These are phyloP conservation scores for Aethina tumida DNA, from an alignment of 1,140 invertebrate genomes.

Conservation along the genomic window DNA sequence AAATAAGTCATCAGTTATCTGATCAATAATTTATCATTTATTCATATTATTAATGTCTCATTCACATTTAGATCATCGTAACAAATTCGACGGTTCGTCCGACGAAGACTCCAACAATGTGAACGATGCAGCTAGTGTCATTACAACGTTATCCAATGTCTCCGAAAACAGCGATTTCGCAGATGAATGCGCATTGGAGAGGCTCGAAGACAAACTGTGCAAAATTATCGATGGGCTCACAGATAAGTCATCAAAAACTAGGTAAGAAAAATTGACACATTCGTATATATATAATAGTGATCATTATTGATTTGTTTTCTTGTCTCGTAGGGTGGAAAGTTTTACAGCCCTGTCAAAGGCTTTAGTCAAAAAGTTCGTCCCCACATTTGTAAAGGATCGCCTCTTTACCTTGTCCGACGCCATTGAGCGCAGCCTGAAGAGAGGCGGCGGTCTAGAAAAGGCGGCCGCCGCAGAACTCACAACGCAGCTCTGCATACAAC, in stretches of 20 bases:
- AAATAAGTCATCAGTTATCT: no score
- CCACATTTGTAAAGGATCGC: conserved; percentile 64
- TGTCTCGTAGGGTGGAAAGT: no score
- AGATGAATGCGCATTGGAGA: conserved; percentile 55
- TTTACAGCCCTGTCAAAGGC: conserved; percentile 63
- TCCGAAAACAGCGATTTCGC: conserved; percentile 48
- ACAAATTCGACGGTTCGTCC: no score
- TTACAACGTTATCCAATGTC: conserved; percentile 45
- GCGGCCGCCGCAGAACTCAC: conserved; percentile 68
- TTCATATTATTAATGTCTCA: no score
- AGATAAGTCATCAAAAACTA: conserved; percentile 80
- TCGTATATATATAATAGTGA: no score
- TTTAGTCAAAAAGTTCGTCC: conserved; percentile 70
- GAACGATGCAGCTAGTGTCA: conserved; percentile 59
- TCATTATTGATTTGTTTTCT: no score
- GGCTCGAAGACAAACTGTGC: conserved; percentile 80
- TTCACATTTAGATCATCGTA: no score
- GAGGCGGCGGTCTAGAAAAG: conserved; percentile 73
- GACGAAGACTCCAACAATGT: conserved; percentile 60
- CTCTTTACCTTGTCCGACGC: conserved; percentile 72
- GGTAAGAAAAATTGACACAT: no score
- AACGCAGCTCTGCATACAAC: conserved; percentile 71
- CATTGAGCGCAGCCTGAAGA: conserved; percentile 67
- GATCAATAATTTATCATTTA: no score
- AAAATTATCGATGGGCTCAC: conserved; percentile 77